Evolutionary conservation across 1,140 invertebrate genomes (phyloP).

Genomic region (Scaptomyza pallida): DNA sequence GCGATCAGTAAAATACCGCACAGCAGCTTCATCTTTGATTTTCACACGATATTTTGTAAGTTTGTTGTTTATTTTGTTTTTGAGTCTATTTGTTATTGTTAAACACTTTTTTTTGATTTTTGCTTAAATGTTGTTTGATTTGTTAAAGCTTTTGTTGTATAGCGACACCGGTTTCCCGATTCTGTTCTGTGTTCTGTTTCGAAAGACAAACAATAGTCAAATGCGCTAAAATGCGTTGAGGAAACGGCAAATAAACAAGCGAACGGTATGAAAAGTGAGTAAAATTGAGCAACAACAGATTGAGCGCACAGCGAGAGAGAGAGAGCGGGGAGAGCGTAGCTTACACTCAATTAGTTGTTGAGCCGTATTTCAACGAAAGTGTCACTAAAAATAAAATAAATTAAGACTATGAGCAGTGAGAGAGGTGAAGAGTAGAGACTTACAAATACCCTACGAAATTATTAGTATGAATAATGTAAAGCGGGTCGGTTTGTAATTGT

Average conservation of each 20-base stretch:
- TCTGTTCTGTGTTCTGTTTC: constrained; percentile 71
- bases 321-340: neutral
- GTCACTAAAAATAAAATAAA: constrained; percentile 8
- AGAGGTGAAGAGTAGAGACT: neutral
- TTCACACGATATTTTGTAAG: constrained; percentile 30
- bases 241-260: constrained; percentile 75
- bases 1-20: constrained; percentile 53
- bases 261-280: constrained; percentile 29
- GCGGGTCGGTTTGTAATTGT: too few relatives aligned
- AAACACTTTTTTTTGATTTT: constrained; percentile 26
- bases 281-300: constrained; percentile 45
- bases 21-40: constrained; percentile 68
- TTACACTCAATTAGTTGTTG: constrained; percentile 43
- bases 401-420: neutral
- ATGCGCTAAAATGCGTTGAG: constrained; percentile 79
- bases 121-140: constrained; percentile 39
- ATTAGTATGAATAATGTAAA: too few relatives aligned
- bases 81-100: constrained; percentile 19
- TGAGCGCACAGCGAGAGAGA: constrained; percentile 11
- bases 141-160: constrained; percentile 14
- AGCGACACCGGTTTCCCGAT: constrained; percentile 42
- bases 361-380: constrained; percentile 1
- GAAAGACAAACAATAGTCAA: constrained; percentile 75
- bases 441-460: neutral
- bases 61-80: neutral